Conservation (phyloP, 2,113 vertebrate species). For the Pholis gunnellus region DNA sequence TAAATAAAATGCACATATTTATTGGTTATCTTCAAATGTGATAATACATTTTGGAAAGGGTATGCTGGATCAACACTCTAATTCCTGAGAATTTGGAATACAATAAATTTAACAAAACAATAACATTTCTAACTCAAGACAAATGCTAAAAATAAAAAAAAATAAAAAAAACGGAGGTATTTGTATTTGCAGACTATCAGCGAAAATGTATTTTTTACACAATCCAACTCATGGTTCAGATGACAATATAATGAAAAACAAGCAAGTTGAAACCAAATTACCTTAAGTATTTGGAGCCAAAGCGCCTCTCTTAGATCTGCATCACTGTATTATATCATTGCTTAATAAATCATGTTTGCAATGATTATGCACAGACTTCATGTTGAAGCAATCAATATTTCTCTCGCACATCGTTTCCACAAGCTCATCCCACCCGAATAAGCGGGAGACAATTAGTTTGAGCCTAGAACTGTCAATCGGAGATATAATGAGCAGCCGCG, state of each 20-base stretch:
- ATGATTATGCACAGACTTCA: slow-evolving; percentile 3
- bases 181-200: background rate
- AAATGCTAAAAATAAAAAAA: background rate
- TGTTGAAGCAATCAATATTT: slow-evolving; percentile 59
- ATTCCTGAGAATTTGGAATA: background rate
- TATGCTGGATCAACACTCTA: background rate
- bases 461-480: slow-evolving; percentile 77
- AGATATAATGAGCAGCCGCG: slow-evolving; percentile 75
- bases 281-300: background rate
- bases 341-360: background rate
- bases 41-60: background rate
- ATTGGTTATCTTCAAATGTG: background rate
- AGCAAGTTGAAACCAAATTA: background rate
- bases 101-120: background rate
- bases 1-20: background rate
- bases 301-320: background rate
- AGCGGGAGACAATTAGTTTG: slow-evolving; percentile 72
- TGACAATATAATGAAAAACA: background rate
- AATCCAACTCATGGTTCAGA: background rate
- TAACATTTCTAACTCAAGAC: background rate
- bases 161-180: background rate
- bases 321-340: background rate
- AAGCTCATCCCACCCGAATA: slow-evolving; percentile 75
- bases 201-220: background rate
- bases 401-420: slow-evolving; percentile 72